Conservation (phyloP, 2,113 vertebrate genomes). For the Dascyllus trimaculatus region DNA sequence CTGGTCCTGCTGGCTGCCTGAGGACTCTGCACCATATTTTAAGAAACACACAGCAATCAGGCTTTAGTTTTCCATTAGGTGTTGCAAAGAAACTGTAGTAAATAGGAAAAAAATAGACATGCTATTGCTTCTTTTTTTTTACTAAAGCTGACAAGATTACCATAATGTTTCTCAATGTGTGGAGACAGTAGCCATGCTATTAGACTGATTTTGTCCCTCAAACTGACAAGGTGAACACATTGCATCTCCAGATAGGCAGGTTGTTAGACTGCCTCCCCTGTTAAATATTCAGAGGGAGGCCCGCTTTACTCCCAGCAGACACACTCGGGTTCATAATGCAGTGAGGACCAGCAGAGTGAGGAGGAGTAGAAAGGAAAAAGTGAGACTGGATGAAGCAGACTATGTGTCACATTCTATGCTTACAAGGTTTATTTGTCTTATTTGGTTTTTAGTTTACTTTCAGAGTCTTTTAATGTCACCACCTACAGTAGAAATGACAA, state of each 20-base stretch:
- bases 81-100: background rate
- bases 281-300: conserved; percentile 42
- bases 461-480: too few species aligned
- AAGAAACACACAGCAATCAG: background rate
- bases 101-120: background rate
- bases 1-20: background rate
- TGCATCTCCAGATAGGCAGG: conserved; percentile 8
- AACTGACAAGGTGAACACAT: conserved; percentile 28
- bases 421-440: too few species aligned
- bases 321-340: conserved; percentile 20
- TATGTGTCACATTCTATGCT: background rate
- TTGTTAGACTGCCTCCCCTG: conserved; percentile 10
- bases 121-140: background rate
- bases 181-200: background rate
- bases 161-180: background rate
- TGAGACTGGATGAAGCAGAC: background rate
- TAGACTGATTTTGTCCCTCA: conserved; percentile 22
- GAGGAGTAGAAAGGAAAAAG: background rate
- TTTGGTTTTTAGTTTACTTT: too few species aligned
- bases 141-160: conserved; percentile 20
- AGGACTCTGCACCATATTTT: too few species aligned
- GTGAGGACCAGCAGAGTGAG: background rate
- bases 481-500: too few species aligned
- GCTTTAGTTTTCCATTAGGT: background rate
- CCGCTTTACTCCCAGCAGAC: conserved; percentile 11